Evolutionary conservation across 2,888 invertebrate species (phyloP), one percentile per base, ranked within the genome.

Genomic region (Amiota minor): DNA sequence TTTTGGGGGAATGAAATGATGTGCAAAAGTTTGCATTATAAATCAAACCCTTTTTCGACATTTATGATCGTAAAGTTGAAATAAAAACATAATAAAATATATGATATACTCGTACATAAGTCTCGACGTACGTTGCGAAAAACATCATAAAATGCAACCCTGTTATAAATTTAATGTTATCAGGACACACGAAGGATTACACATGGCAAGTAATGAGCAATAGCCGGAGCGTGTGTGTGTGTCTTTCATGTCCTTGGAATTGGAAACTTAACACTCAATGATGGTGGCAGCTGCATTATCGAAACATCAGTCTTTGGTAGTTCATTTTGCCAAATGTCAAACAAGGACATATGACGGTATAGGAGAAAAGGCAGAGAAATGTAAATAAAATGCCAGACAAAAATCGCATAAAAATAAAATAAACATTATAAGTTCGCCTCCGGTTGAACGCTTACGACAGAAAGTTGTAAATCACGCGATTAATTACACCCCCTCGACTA

Each of bases 21-120:
- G 81, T 78, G 79, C 80, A 83, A 88, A 87, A 86, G 82, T 88
- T 87, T 85, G 76, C 64, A 79, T 75, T 79, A 88, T 89, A 89
- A 90, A 89, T 89, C 90, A 89, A 88, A 88, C 83, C 86, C 86
- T 84, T 88, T 88, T 84, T 82, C 84, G 89, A 89, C 89, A 88
- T 89, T 89, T 89, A 89, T 88, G 89, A 88, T 89, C 88, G 86
- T 85, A 88, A 87, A 89, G 89, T 86, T 87, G 85, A 87, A 88
- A 85, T 86, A 84, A 84, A 87, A 87, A 86, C 82, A 86, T 80
- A 80, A 84, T 83, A 77, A 78, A 72, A 74, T 70, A 78, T 76
- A 76, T 35, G 35, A 35, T 35, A 35, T 35, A 35, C 35, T 35
- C 35, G 35, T 35, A 35, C 35, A 35, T 35, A 35, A 35, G 35